Base-by-base conservation (phyloP, 1,140 invertebrate species). In the Idris sp. region DNA sequence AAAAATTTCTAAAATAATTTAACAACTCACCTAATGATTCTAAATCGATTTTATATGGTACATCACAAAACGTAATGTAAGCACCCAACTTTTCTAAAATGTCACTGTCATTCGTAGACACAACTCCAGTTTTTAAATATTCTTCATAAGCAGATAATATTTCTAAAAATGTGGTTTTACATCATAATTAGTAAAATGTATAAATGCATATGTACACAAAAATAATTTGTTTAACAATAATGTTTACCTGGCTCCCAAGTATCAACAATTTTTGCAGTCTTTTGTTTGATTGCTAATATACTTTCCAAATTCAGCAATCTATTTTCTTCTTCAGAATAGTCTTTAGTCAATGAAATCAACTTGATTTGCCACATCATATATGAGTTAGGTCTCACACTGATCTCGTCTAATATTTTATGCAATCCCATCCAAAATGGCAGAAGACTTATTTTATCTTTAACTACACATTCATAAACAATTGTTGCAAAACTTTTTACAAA, bases 401-500 rank as follows among this genome's bases (percentile, higher is more conserved):
- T 78, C 2, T 79, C 74, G 2, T 73, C 71, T 78, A 88, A 83
- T 64, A 92, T 93, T 87, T 93, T 92, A 54, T 92, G 85, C 41
- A 94, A 89, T 9, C 89, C 89, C 2, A 93, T 87, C 89, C 93
- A 94, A 51, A 94, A 89, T 2, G 93, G 91, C 61, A 97, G 83
- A 11, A 95, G 89, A 79, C 92, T 92, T 44, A 95, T 86, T 82
- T 95, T 95, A 84, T 98, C 96, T 79, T 93, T 92, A 0, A 95
- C 91, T 0, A 96, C 92, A 64, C 95, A 96, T 81, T 97, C 95
- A 79, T 96, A 96, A 22, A 95, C 91, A 15, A 96, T 86, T 78
- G 92, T 90, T 18, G 92, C 92, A 25, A 97, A 85, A 9, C 90
- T 89, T 80, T 96, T 93, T 25, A 92, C 84, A 54, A 91, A 90